Conservation (phyloP, 2,797 vertebrate genomes). For the Leptatherina wallacei region DNA sequence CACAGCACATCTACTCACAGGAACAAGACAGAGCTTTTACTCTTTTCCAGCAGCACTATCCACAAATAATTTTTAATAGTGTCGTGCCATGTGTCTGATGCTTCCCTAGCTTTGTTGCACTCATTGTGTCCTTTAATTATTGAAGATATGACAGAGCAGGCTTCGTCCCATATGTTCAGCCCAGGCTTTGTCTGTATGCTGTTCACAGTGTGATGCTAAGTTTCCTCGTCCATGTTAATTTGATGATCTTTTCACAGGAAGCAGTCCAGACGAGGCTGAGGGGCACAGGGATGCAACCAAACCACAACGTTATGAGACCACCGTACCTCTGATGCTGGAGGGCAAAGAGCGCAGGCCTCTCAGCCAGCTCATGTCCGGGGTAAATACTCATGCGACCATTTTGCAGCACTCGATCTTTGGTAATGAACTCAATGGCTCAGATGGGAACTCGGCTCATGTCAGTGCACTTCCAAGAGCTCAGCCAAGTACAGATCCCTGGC, state of each 20-base stretch:
- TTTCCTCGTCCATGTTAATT: conserved; percentile 17
- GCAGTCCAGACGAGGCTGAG: conserved; percentile 40
- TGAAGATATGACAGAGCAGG: conserved; percentile 27
- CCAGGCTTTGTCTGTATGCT: conserved; percentile 19
- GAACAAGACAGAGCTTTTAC: conserved; percentile 50
- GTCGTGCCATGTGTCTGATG: conserved; percentile 22
- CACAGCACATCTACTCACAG: conserved; percentile 45
- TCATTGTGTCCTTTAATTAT: conserved; percentile 40
- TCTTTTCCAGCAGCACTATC: conserved; percentile 30
- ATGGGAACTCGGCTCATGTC: conserved; percentile 16
- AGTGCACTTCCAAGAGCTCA: conserved; percentile 32
- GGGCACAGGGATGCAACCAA: conserved; percentile 29
- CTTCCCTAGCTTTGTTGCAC: conserved; percentile 24
- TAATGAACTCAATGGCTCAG: conserved; percentile 33
- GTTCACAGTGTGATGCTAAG: conserved; percentile 8
- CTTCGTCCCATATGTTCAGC: conserved; percentile 26
- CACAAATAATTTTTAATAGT: conserved; percentile 34
- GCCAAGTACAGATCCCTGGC: conserved; percentile 38
- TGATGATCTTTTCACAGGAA: conserved; percentile 70
- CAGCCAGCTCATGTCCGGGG: conserved; percentile 71
- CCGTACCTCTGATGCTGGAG: conserved; percentile 77
- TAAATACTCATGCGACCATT: conserved; percentile 66
- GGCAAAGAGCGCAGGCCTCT: conserved; percentile 72
- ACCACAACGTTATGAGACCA: conserved; percentile 68
- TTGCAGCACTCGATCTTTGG: conserved; percentile 24